These are phyloP conservation scores for Leptestheria dahalacensis DNA, from an alignment of 1,140 invertebrate genomes.

Conservation along the genomic window DNA sequence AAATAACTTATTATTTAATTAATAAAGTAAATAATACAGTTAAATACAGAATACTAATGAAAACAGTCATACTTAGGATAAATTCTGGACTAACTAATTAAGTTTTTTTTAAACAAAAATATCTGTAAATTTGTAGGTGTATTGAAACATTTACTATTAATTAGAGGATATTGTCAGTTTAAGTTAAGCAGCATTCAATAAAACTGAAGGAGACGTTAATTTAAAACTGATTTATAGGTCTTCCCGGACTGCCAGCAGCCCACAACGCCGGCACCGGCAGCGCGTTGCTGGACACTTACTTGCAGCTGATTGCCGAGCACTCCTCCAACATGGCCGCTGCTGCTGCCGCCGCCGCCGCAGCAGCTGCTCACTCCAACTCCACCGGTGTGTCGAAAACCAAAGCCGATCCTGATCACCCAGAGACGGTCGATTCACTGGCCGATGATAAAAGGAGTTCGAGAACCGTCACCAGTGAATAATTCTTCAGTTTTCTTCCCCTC, in stretches of 20 bases:
- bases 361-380: neutral
- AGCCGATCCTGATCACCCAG: neutral
- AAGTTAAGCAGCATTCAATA: neutral
- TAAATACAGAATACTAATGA: no score
- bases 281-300: constrained; percentile 62
- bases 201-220: neutral
- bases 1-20: no score
- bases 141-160: no score
- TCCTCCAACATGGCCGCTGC: constrained; percentile 26
- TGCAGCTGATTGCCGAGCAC: constrained; percentile 70
- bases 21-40: no score
- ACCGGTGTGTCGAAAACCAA: neutral
- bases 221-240: neutral
- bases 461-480: neutral
- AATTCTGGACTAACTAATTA: no score
- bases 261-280: constrained; percentile 41
- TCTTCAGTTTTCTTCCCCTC: neutral
- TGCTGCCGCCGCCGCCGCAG: constrained; percentile 11
- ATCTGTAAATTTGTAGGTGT: no score
- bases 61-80: no score
- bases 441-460: neutral
- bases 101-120: no score
- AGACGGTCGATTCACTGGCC: neutral
- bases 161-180: neutral
- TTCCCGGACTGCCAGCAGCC: neutral